Percentiles rank a stretch among this genome's conserved stretches.
phyloP scores from a whole-genome alignment of 2,797 vertebrate genomes.

The Melanotaenia trifasciata region DNA sequence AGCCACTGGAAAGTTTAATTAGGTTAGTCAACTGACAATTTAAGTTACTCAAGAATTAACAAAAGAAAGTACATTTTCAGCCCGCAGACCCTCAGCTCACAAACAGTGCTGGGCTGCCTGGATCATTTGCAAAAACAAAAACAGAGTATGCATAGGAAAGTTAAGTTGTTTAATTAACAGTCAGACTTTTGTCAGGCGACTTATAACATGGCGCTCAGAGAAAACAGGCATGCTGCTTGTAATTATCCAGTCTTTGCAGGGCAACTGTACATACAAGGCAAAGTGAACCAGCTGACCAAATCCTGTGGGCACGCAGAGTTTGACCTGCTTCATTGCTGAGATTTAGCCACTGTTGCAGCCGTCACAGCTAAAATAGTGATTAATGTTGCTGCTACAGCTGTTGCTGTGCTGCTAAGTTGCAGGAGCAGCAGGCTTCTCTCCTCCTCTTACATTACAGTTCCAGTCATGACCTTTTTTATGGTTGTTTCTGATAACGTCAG shows the following conservation, averaged over 20 bases:
- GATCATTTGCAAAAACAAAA: background rate
- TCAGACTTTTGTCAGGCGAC: slow-evolving; percentile 4
- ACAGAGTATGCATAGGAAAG: background rate
- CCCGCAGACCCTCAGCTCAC: background rate
- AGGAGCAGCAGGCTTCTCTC: slow-evolving; percentile 32
- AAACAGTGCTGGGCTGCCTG: background rate
- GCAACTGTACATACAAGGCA: background rate
- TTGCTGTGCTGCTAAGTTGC: slow-evolving; percentile 36
- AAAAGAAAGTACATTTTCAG: background rate
- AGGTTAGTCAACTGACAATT: background rate
- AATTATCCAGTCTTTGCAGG: slow-evolving; percentile 22
- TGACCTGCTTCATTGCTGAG: slow-evolving; percentile 39
- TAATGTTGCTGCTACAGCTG: slow-evolving; percentile 34
- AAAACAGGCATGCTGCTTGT: slow-evolving; percentile 22
- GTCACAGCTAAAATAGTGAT: slow-evolving; percentile 40
- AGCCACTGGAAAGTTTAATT: slow-evolving; percentile 4
- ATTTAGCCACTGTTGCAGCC: slow-evolving; percentile 29
- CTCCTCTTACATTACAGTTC: slow-evolving; percentile 49
- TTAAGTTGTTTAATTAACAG: slow-evolving; percentile 23
- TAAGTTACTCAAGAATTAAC: background rate
- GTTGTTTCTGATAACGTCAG: slow-evolving; percentile 32
- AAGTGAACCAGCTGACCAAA: slow-evolving; percentile 32
- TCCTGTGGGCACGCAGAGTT: slow-evolving; percentile 25
- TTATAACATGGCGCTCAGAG: background rate
- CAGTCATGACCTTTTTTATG: slow-evolving; percentile 32